Conservation (phyloP, 2,113 vertebrate species). For the Stictonetta naevosa region DNA sequence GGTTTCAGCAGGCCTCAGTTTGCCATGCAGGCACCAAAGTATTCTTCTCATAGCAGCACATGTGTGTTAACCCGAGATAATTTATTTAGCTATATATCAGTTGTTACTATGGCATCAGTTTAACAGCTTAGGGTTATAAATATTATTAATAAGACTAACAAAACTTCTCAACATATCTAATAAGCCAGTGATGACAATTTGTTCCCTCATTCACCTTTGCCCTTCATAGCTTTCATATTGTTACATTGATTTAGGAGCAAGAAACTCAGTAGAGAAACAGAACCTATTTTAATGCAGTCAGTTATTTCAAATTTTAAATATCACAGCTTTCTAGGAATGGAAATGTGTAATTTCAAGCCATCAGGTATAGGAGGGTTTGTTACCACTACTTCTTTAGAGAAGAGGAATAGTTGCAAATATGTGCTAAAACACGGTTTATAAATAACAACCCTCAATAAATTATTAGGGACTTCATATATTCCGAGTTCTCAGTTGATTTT, state of each 20-base stretch:
- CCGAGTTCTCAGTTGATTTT: not conserved
- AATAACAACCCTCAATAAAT: not conserved
- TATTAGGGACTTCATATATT: not conserved
- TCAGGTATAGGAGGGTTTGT: not conserved
- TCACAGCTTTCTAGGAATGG: not conserved
- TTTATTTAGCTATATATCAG: conserved; percentile 77
- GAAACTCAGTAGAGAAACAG: conserved; percentile 1
- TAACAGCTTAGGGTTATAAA: conserved; percentile 80
- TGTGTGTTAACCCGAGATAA: conserved; percentile 39
- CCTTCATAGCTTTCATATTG: conserved; percentile 30
- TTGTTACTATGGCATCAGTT: conserved; percentile 47
- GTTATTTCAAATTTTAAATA: not conserved
- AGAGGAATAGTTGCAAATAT: not conserved
- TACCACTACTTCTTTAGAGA: not conserved
- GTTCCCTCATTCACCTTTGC: conserved; percentile 72
- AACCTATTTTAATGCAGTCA: not conserved
- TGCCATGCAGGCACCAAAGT: not conserved
- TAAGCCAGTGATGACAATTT: conserved; percentile 78
- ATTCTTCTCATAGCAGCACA: not conserved
- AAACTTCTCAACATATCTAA: conserved; percentile 72
- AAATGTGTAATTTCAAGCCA: not conserved
- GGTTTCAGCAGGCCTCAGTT: not conserved
- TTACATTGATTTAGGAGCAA: conserved; percentile 42
- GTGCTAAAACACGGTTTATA: not conserved
- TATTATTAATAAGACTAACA: conserved; percentile 74